Evolutionary conservation across 2,113 vertebrate species (phyloP).

Genomic region (Ictalurus punctatus): DNA sequence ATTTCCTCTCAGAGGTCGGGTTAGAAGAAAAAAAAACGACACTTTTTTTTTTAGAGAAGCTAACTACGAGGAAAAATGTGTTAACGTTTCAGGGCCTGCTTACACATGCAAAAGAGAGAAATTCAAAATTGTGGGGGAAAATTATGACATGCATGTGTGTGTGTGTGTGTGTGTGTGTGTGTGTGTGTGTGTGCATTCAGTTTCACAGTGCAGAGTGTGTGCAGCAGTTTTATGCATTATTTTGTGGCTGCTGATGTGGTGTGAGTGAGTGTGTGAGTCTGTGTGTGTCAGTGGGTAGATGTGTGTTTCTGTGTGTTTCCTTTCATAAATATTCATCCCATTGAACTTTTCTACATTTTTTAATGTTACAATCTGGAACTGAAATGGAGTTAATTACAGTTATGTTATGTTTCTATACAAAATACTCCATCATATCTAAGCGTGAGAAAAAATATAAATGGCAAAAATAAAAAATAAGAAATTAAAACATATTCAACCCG

Average conservation of each 20-base stretch:
- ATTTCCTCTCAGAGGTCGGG: constrained; percentile 13
- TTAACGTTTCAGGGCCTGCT: background rate
- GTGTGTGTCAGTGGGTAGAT: background rate
- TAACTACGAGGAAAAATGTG: background rate
- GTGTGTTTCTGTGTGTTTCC: too few relatives aligned
- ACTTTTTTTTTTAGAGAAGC: background rate
- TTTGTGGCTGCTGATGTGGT: too few relatives aligned
- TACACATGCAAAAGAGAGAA: background rate
- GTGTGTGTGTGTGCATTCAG: background rate
- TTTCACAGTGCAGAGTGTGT: background rate
- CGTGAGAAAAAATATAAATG: too few relatives aligned
- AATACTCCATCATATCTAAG: too few relatives aligned
- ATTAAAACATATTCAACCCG: too few relatives aligned
- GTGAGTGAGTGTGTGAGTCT: background rate
- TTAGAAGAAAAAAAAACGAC: background rate
- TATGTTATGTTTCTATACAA: too few relatives aligned
- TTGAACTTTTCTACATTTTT: too few relatives aligned
- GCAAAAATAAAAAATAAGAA: too few relatives aligned
- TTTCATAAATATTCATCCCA: too few relatives aligned
- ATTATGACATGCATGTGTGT: background rate
- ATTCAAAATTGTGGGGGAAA: background rate
- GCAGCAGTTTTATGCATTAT: background rate
- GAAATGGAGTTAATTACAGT: too few relatives aligned
- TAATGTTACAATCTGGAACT: too few relatives aligned
- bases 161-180: background rate